Evolutionary conservation across 2,113 vertebrate species (phyloP), one percentile per base, ranked within the genome.

Genomic region (Phoxinus phoxinus): DNA sequence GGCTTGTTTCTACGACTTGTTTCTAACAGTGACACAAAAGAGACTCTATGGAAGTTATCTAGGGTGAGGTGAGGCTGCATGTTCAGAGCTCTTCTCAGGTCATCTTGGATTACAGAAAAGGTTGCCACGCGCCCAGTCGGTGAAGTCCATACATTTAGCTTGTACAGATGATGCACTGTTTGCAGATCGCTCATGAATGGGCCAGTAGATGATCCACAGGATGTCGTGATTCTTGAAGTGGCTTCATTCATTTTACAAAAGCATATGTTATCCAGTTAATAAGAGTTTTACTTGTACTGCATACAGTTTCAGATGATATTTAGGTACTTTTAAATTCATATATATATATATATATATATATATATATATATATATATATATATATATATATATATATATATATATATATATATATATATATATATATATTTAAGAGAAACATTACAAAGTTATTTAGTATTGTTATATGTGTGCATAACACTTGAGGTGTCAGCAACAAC

Each of bases 231-330:
- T 65, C 44, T 48, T 32, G 1, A 81, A 67, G 25, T 51, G 37
- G 59, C 25, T 65, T 81, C 8, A 2, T 41, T 51, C 61, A 21
- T 80, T 80, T 80, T 46, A 46, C 13, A 21, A 12, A 80, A 65
- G 58, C 58, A 80, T 13, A 27, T 63, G 8, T 63, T 46, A 80
- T 80, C 58, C 58, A 65, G 61, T 69, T 82, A 82, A 21, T 23
- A 21, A 69, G 11, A 9, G 27, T 69, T 59, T 59, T n/a, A 35
- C 35, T 63, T 25, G n/a, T 80, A 11, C 51, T 59, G 21, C 12
- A 23, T 37, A n/a, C 13, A 59, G 23, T 46, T 44, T 25, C 25
- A 2, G 6, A 3, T 74, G 71, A 27, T n/a, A 74, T 46, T 65
- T 81, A 53, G 35, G 53, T 56, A 21, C 53, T 56, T 21, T 56